Base-by-base conservation (phyloP, 2,797 vertebrate genomes). In the Stomatorhinus walkeri region DNA sequence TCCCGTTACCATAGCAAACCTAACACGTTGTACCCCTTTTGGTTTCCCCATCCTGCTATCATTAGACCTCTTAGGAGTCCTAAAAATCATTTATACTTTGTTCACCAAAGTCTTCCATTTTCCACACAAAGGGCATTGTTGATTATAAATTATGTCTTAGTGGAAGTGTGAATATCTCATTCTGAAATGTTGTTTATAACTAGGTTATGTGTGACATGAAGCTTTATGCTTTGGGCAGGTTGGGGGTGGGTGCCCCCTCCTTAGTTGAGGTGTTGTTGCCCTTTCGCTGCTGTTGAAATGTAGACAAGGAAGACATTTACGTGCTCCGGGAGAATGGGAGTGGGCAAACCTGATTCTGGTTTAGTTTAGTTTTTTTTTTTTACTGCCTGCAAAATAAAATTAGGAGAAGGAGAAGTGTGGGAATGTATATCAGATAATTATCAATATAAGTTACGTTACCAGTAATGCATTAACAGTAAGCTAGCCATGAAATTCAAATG, bases 161-260 rank as follows among this genome's bases (percentile, higher is more conserved):
- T 81, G 3, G 88, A 93, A 93, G 92, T 92, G 93, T 95, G 93
- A 95, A 95, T 95, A 95, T 94, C 91, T 92, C 89, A 89, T 85
- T 72, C 85, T 95, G 95, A 95, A 93, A 94, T 94, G 92, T 91
- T 94, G 93, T 95, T 95, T 95, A 94, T 93, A 94, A 93, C 93
- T 92, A 91, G 92, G 89, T 92, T 93, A 92, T 91, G 90, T 93
- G 93, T 92, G 93, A 94, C 94, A 91, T 89, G 91, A 94, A 93
- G 92, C 92, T 92, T 92, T 92, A 91, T 93, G 92, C 93, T 93
- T 81, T 8, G 89, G 56, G 24, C 68, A 88, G 24, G 24, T 64
- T 64, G 22, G 36, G 88, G 88, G 90, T 79, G 22, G 72, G 72
- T 40, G 36, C 2, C 59, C 59, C 59, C 89, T 91, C 84, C 79